Evolutionary conservation across 1,140 invertebrate genomes (phyloP), one percentile per base, ranked within the genome.

Genomic region (Bombus difficillimus): DNA sequence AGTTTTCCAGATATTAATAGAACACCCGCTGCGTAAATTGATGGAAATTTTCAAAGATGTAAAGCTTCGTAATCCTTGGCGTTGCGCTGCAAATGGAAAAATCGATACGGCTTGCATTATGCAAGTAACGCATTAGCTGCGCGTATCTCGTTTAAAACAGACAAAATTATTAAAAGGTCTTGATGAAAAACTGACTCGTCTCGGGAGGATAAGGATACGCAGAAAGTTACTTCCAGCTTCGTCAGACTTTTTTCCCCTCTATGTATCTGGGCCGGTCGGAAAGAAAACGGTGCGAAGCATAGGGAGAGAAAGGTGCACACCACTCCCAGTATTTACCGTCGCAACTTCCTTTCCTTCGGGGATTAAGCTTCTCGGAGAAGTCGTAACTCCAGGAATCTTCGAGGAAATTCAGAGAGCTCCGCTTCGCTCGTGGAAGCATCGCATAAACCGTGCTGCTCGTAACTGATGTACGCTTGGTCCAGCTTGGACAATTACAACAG

Each of bases 381-480:
- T 81, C 77, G 86, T 88, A 85, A 88, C 75, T 81, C 53, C 18
- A 32, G 72, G 74, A 85, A 89, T 85, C 77, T 88, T 85, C 34
- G 43, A 77, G 66, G 43, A 88, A 87, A 80, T 85, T 85, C 64
- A 57, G 47, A 37, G 68, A 71, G n/a, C 37, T 53, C 62, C 25
- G 18, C 10, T 59, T 74, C 47, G 28, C 43, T 39, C 28, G 34
- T 57, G 22, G 39, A 77, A 39, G 13, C 32, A 22, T 32, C 39
- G 39, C 53, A 8, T 53, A 53, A 53, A 75, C 32, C n/a, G 4
- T 8, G 13, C 37, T 13, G 3, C 57, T 25, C 39, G 34, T 22
- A 59, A 64, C 57, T 41, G 71, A 39, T 39, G 28, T 10, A 18
- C 32, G 25, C 32, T 32, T 64, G 39, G 10, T 22, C 66, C 43